Percentiles rank a stretch among this genome's conserved stretches.
phyloP scores from a whole-genome alignment of 2,888 invertebrate species.

The Scotopteryx bipunctaria region DNA sequence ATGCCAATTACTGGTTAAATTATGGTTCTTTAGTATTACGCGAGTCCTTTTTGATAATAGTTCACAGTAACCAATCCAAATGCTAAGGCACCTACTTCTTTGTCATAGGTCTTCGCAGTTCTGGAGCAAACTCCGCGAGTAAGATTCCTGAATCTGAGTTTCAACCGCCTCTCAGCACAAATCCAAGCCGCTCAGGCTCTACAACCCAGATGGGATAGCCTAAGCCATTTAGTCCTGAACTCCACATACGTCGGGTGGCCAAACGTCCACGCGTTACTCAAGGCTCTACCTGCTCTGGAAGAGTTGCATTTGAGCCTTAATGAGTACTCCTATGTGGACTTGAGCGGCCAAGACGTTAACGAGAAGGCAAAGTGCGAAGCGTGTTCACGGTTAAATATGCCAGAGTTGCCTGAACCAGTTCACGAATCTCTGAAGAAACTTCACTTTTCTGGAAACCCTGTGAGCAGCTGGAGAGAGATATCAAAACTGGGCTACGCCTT shows the following conservation, averaged over 20 bases:
- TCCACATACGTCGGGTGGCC: constrained; percentile 94
- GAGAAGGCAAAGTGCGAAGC: constrained; percentile 69
- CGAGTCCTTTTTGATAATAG: constrained; percentile 37
- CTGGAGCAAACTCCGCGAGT: constrained; percentile 94
- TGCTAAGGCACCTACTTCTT: background rate
- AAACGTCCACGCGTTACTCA: constrained; percentile 89
- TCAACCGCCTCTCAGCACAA: constrained; percentile 91
- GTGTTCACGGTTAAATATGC: constrained; percentile 66
- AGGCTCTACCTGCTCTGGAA: constrained; percentile 90
- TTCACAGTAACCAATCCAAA: constrained; percentile 7
- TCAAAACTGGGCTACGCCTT: constrained; percentile 93
- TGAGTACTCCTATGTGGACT: constrained; percentile 90
- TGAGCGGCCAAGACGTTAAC: constrained; percentile 77
- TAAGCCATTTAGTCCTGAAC: constrained; percentile 92
- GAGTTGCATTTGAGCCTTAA: constrained; percentile 97
- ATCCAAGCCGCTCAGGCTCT: constrained; percentile 82
- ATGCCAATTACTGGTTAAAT: constrained; percentile 41
- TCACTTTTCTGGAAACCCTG: constrained; percentile 94
- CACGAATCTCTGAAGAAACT: constrained; percentile 90
- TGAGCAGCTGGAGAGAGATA: constrained; percentile 93
- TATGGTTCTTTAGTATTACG: constrained; percentile 41
- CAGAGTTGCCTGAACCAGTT: constrained; percentile 66
- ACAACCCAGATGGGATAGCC: constrained; percentile 81
- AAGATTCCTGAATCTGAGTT: constrained; percentile 95
- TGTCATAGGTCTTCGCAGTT: constrained; percentile 90